These are phyloP conservation scores for Papilio xuthus DNA, from an alignment of 1,140 invertebrate species.

Conservation along the genomic window DNA sequence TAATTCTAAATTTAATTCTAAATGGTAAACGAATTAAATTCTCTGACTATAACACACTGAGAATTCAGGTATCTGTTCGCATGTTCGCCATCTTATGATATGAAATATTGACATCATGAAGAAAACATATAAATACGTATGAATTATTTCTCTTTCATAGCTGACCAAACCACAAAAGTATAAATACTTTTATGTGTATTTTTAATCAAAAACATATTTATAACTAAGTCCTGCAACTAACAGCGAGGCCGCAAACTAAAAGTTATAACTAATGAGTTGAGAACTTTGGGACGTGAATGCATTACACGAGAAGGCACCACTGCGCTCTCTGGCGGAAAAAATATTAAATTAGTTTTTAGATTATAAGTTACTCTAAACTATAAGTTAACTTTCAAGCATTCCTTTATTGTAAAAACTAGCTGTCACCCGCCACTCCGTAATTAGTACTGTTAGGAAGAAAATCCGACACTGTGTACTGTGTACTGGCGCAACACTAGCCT, in stretches of 20 bases:
- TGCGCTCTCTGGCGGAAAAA: neutral
- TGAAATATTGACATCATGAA: no score
- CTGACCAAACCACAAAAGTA: neutral
- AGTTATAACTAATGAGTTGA: constrained; percentile 21
- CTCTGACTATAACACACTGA: no score
- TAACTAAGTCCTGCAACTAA: neutral
- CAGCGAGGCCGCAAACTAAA: constrained; percentile 1
- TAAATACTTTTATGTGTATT: neutral
- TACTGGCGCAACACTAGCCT: no score
- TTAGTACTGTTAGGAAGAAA: no score
- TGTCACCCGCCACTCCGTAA: no score
- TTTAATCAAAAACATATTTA: constrained; percentile 11
- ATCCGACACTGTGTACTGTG: no score
- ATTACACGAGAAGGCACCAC: constrained; percentile 11
- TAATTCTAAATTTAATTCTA: no score
- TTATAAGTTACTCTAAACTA: neutral
- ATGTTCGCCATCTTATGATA: no score
- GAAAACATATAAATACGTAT: no score
- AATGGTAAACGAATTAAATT: no score
- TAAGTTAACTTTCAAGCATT: neutral
- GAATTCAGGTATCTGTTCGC: no score
- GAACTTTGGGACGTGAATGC: neutral
- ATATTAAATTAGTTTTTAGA: neutral
- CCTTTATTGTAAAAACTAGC: neutral
- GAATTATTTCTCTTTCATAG: neutral